Evolutionary conservation across 2,888 invertebrate species (phyloP), one percentile per base, ranked within the genome.

Genomic region (Dicyrtoma fusca): DNA sequence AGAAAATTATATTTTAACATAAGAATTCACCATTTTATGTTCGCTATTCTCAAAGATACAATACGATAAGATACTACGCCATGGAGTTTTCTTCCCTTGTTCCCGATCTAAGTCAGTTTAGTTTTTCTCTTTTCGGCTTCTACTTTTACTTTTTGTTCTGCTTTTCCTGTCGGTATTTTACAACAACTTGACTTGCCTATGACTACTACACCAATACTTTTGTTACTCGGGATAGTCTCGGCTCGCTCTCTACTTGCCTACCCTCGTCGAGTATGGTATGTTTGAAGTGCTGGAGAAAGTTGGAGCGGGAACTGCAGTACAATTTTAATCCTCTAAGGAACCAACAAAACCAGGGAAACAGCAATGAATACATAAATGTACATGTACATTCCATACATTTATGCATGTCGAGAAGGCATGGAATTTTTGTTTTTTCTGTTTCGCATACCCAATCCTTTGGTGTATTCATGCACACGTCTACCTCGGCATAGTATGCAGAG

Each of bases 251-350:
- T 4, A 49, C 53, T 19, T 21, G 19, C 21, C 14, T 10, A 10
- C 53, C 49, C 49, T 17, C 53, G 53, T 17, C 1, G n/a, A 19
- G 51, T 47, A 47, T 17, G 14, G 17, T 3, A 1, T 17, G n/a
- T n/a, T n/a, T n/a, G 34, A 3, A 34, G 34, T 34, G 34, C 8
- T 34, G 4, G 59, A 26, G 26, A 53, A 19, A 26, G 17, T 23
- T 26, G 34, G 59, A 17, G 34, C 13, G 25, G 26, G 59, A 65
- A 65, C 65, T 51, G 65, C 65, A 65, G 65, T 65, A 65, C 17
- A 65, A 17, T 65, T 47, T 45, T 34, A 51, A 65, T 65, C 51
- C 65, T 65, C 65, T 19, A 51, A 51, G 65, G 65, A 65, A 51
- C 19, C 21, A 57, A 47, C 23, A 25, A 63, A 63, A 45, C 65